Evolutionary conservation across 2,113 vertebrate genomes (phyloP), one percentile per base, ranked within the genome.

Genomic region (Myiagra hebetior): DNA sequence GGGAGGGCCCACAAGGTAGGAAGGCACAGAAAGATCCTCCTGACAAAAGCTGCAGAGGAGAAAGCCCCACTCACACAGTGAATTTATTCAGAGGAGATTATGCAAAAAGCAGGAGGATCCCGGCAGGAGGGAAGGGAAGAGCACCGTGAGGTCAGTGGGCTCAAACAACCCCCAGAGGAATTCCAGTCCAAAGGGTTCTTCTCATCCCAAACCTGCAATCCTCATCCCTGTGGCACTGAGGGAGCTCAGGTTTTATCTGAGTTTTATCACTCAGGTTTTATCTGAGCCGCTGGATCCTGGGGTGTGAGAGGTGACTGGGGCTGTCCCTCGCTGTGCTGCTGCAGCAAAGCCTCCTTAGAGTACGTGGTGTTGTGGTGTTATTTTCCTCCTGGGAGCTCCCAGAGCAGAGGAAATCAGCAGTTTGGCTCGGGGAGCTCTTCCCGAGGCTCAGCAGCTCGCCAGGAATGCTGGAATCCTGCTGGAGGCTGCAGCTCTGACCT

Each of bases 31-130:
- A 42, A 72, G 67, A 50, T 70, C 79, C 63, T 37, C 13, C 0
- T 2, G 67, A 85, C 85, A 91, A 94, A 91, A 89, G 85, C 85
- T 68, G 89, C 69, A 23, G 6, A 89, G 73, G 57, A 67, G 60
- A 84, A 75, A 44, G 84, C 87, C 69, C 56, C 41, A 1, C 84
- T 89, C 73, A 49, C 65, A 79, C 56, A 83, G 59, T 0, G 31
- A 5, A 47, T 65, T 89, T 90, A 83, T 91, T 93, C 88, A 85
- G 78, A 72, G 69, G 62, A 92, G 89, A 89, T 91, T 68, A 94
- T 87, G 89, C 78, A 85, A 80, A 94, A 77, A 16, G 15, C 59
- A 30, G 88, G 76, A 77, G 76, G 93, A 86, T 31, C 89, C 73
- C 87, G 72, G 85, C 69, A 31, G 69, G 70, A 65, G 77, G 73